phyloP scores from a whole-genome alignment of 2,113 vertebrate genomes.

The Crotalus helleri region DNA sequence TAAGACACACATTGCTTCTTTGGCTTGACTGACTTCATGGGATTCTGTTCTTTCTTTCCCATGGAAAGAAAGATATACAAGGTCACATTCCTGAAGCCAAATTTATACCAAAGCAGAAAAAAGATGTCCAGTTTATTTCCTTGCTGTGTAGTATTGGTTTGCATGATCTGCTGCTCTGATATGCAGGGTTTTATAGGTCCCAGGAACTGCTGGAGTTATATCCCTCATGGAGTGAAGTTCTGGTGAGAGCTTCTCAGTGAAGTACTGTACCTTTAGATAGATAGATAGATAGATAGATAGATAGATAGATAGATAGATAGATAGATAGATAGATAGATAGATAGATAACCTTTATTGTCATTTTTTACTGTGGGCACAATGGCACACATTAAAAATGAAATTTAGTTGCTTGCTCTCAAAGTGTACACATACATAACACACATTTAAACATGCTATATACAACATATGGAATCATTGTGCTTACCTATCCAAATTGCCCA shows the following conservation, averaged over 20 bases:
- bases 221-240: background rate
- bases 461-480: background rate
- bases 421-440: too few species aligned
- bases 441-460: too few species aligned
- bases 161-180: background rate
- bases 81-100: background rate
- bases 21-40: background rate
- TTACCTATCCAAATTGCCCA: background rate
- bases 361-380: too few species aligned
- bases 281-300: too few species aligned
- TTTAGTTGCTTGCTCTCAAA: too few species aligned
- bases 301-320: too few species aligned
- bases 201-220: background rate
- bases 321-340: too few species aligned
- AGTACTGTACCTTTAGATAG: background rate
- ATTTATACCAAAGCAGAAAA: background rate
- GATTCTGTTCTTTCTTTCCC: background rate
- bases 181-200: background rate
- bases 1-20: background rate
- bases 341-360: too few species aligned
- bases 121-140: background rate
- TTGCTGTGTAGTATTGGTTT: background rate
- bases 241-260: background rate
- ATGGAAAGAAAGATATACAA: background rate
- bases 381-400: too few species aligned